phyloP scores from a whole-genome alignment of 1,140 invertebrate species.

The Drosophila azteca region DNA sequence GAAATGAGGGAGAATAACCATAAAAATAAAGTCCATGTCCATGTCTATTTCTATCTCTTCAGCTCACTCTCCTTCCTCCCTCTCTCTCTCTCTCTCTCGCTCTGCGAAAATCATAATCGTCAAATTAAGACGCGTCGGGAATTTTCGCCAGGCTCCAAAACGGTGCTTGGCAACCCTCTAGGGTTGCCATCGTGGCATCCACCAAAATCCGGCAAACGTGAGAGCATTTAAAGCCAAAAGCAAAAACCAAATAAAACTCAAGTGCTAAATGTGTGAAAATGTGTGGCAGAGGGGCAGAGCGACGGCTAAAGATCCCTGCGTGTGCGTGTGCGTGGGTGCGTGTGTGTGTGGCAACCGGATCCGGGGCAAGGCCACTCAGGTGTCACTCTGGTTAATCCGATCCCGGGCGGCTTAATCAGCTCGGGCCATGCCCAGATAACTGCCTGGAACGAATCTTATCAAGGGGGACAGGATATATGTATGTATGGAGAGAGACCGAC shows the following conservation, averaged over 20 bases:
- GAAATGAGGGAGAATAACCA: constrained; percentile 3
- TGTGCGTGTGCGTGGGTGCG: neutral
- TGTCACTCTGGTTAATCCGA: constrained; percentile 59
- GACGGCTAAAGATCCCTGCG: neutral
- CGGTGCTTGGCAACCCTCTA: constrained; percentile 45
- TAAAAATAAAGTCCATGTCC: neutral
- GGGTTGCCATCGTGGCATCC: constrained; percentile 4
- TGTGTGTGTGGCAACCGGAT: constrained; percentile 3
- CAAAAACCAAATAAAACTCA: constrained; percentile 72
- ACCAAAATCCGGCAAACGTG: constrained; percentile 61
- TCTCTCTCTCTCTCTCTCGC: too few relatives aligned
- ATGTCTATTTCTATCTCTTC: too few relatives aligned
- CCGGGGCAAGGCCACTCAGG: constrained; percentile 50
- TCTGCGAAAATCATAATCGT: constrained; percentile 76
- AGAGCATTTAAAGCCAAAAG: constrained; percentile 75
- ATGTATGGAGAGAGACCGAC: too few relatives aligned
- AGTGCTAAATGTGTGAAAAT: constrained; percentile 56
- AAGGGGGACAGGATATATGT: neutral
- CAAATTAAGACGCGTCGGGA: constrained; percentile 69
- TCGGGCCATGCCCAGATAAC: constrained; percentile 33
- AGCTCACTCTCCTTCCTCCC: too few relatives aligned
- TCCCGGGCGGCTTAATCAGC: constrained; percentile 55
- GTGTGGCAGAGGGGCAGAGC: neutral
- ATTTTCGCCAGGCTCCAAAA: constrained; percentile 60
- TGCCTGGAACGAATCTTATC: constrained; percentile 33